Base-by-base conservation (phyloP, 2,888 invertebrate genomes). In the Amblyjoppa fuscipennis region DNA sequence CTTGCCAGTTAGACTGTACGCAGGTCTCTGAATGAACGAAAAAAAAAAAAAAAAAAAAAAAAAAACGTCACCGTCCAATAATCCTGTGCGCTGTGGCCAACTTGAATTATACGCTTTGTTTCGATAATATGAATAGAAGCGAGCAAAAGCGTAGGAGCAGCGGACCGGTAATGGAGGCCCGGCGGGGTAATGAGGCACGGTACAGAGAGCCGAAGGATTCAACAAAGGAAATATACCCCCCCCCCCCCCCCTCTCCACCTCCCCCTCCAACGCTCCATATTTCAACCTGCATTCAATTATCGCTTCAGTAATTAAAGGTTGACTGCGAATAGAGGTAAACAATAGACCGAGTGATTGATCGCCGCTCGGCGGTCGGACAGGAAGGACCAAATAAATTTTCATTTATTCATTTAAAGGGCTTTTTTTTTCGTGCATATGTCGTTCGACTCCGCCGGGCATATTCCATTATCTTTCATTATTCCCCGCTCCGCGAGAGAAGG, bases 301-400 rank as follows among this genome's bases (percentile, higher is more conserved):
- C 90, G 89, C 89, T 87, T 82, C 76, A 85, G 88, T 90, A 92
- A 92, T 91, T 91, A 91, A 91, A 91, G 89, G 88, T 84, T 88
- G 85, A 88, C 87, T 86, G 78, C 83, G 85, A 87, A 87, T 88
- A 90, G 90, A 68, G 68, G 34, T 53, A 78, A 59, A 81, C 56
- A 78, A 75, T 64, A 49, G 34, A 73, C 59, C 41, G n/a, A 49
- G 34, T 68, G 71, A 84, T 70, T 70, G 70, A 71, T 79, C 16
- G 66, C 7, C 28, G 59, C 34, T 28, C 28, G 25, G n/a, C 45
- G 51, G 31, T 25, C 38, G 3, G 56, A 53, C 56, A 56, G 1
- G 68, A 56, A 78, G 34, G 11, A 66, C 56, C 78, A 53, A 2
- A 25, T 9, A 56, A 56, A 20, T 25, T 56, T 13, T 13, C 13